Evolutionary conservation across 2,797 vertebrate genomes (phyloP).

Genomic region (Sebastes cheni): DNA sequence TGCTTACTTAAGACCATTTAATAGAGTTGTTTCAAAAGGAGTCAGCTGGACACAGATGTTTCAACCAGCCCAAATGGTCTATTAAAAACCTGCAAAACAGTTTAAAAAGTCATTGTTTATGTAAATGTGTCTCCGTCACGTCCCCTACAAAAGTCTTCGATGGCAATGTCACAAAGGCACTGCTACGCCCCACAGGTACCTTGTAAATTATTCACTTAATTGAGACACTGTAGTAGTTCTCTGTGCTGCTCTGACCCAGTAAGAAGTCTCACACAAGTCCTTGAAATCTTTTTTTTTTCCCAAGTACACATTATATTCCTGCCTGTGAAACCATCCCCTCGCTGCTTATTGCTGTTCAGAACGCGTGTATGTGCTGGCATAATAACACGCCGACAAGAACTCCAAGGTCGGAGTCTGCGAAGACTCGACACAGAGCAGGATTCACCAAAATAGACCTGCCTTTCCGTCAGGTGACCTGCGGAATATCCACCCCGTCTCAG

Average conservation of each 20-base stretch:
- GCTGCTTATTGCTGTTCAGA: slow-evolving; percentile 12
- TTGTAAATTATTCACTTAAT: slow-evolving; percentile 63
- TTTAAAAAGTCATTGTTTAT: slow-evolving; percentile 3
- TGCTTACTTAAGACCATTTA: neutral
- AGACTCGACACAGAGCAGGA: slow-evolving; percentile 28
- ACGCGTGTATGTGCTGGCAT: neutral
- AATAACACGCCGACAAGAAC: slow-evolving; percentile 2
- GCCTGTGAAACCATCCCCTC: slow-evolving; percentile 6
- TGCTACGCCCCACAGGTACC: slow-evolving; percentile 34
- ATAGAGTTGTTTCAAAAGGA: neutral
- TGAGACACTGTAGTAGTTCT: slow-evolving; percentile 48
- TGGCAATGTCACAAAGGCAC: slow-evolving; percentile 20
- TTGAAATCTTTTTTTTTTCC: slow-evolving; percentile 33
- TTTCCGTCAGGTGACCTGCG: slow-evolving; percentile 52
- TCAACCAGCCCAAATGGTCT: neutral
- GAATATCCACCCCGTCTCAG: slow-evolving; percentile 19
- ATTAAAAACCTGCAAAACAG: neutral
- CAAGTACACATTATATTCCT: slow-evolving; percentile 1
- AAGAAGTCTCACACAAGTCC: slow-evolving; percentile 46
- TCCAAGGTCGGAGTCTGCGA: slow-evolving; percentile 58
- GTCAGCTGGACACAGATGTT: neutral
- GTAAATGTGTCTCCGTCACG: neutral
- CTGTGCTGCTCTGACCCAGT: slow-evolving; percentile 48
- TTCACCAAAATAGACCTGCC: slow-evolving; percentile 60
- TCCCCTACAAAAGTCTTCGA: slow-evolving; percentile 7